Percentiles rank a stretch among this genome's conserved stretches.
Conservation (phyloP, 2,113 vertebrate species). For the Oenanthe oenanthe region DNA sequence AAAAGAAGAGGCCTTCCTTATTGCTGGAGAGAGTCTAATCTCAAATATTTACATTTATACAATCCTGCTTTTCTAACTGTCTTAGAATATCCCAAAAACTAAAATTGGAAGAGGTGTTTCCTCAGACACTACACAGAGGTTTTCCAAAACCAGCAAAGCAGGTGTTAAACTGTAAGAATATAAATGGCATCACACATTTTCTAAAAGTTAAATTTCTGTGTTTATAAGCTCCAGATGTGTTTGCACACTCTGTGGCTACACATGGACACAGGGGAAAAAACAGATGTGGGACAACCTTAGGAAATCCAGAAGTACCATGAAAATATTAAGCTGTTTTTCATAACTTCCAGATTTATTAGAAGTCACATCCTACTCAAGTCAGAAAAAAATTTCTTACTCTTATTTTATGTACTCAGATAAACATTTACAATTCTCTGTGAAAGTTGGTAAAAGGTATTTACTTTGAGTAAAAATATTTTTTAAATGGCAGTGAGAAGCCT, state of each 20-base stretch:
- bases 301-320: neutral
- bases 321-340: neutral
- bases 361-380: neutral
- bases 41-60: neutral
- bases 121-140: neutral
- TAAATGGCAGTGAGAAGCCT: neutral
- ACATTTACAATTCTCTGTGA: neutral
- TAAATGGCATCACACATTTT: neutral
- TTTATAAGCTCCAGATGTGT: neutral
- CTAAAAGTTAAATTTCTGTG: neutral
- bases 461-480: neutral
- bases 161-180: neutral
- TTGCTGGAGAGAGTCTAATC: neutral
- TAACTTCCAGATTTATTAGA: neutral
- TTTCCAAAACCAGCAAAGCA: neutral
- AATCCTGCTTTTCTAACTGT: neutral
- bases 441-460: neutral
- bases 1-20: neutral
- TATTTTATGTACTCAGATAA: neutral
- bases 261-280: rapidly evolving
- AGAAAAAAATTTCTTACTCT: neutral
- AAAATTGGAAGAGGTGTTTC: neutral
- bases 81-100: neutral
- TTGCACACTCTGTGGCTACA: neutral
- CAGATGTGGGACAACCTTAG: neutral